Conservation (phyloP, 2,888 invertebrate species). For the Anagyrus pseudococci region DNA sequence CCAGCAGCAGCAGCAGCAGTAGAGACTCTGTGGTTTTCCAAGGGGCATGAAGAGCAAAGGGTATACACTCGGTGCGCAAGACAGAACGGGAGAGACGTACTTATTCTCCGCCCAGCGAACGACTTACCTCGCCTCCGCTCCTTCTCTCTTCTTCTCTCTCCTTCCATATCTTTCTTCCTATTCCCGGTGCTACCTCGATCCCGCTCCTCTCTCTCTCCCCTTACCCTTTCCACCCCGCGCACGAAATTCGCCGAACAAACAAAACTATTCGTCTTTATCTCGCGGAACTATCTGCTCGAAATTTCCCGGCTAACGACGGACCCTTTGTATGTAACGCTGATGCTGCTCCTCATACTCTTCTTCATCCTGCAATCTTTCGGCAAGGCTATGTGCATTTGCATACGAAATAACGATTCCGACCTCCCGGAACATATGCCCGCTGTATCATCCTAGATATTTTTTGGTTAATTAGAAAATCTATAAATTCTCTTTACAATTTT, state of each 20-base stretch:
- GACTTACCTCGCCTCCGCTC: constrained; percentile 15
- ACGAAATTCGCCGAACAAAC: constrained; percentile 43
- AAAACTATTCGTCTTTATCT: constrained; percentile 55
- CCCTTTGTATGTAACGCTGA: constrained; percentile 15
- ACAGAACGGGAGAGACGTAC: constrained; percentile 25
- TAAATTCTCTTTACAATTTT: too few relatives aligned
- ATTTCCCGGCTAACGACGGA: constrained; percentile 41
- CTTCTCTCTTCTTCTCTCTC: background rate
- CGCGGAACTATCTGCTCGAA: constrained; percentile 45
- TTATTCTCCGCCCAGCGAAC: constrained; percentile 24
- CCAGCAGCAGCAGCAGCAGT: too few relatives aligned
- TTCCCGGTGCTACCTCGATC: too few relatives aligned
- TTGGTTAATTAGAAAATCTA: too few relatives aligned
- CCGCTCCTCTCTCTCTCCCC: constrained; percentile 9
- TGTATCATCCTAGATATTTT: too few relatives aligned
- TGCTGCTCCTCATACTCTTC: background rate
- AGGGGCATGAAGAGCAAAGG: too few relatives aligned
- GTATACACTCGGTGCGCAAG: too few relatives aligned
- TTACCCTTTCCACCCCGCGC: background rate
- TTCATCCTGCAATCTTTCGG: too few relatives aligned
- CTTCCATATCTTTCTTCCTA: background rate
- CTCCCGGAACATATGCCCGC: too few relatives aligned
- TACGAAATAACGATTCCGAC: background rate
- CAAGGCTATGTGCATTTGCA: too few relatives aligned
- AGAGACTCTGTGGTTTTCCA: constrained; percentile 22